phyloP scores from a whole-genome alignment of 2,797 vertebrate genomes.

The Erethizon dorsatum region DNA sequence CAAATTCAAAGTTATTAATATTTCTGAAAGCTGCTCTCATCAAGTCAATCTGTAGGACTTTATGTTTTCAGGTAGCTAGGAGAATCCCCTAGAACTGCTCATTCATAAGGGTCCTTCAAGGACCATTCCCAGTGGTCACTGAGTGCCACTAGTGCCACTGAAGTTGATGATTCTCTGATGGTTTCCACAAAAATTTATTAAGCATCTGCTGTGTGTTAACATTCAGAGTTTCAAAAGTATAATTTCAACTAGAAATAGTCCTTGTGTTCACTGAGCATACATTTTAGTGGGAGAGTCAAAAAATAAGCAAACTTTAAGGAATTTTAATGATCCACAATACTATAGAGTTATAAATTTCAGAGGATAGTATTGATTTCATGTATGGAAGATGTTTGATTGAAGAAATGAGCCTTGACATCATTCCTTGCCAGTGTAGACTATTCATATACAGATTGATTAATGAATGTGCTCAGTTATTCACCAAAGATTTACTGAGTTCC shows the following conservation, averaged over 20 bases:
- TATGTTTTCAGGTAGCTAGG: neutral
- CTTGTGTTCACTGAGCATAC: neutral
- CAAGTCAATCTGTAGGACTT: neutral
- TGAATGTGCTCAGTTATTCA: neutral
- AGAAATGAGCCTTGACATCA: neutral
- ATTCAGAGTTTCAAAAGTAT: neutral
- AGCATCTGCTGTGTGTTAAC: neutral
- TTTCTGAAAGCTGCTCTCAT: neutral
- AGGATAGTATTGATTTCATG: neutral
- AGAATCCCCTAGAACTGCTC: neutral
- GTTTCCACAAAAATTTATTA: slow-evolving; percentile 17
- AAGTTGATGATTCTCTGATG: neutral
- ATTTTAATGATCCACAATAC: neutral
- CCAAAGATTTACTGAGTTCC: neutral
- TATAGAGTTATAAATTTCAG: neutral
- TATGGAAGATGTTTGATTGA: neutral
- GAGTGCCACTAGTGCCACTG: neutral
- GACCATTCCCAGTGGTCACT: neutral
- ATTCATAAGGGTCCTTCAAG: neutral
- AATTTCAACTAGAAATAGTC: neutral
- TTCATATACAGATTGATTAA: neutral
- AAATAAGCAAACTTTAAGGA: neutral
- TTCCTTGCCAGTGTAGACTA: neutral
- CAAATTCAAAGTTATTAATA: neutral
- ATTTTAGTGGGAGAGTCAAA: neutral